These are phyloP conservation scores for Cylas formicarius DNA, from an alignment of 1,140 invertebrate species.

Conservation along the genomic window DNA sequence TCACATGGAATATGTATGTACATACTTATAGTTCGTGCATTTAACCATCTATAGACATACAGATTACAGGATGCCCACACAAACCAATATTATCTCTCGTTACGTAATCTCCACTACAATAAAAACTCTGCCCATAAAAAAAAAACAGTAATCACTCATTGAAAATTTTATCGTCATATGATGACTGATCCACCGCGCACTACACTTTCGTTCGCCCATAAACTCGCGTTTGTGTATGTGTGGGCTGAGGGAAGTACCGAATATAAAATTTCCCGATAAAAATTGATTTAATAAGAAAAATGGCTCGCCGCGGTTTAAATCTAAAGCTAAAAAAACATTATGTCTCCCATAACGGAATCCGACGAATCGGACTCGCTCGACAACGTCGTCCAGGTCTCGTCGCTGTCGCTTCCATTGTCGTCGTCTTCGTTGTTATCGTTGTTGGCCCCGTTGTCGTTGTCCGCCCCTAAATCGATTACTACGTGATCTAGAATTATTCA, in stretches of 20 bases:
- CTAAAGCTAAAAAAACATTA: background rate
- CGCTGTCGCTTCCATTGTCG: conserved; percentile 27
- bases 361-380: conserved; percentile 16
- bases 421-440: conserved; percentile 47
- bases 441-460: conserved; percentile 43
- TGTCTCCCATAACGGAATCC: conserved; percentile 5
- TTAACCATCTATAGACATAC: too few relatives aligned
- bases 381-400: conserved; percentile 18
- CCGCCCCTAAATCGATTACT: conserved; percentile 20
- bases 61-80: too few relatives aligned
- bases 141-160: background rate
- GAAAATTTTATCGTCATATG: too few relatives aligned
- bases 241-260: too few relatives aligned
- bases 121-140: background rate
- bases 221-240: too few relatives aligned
- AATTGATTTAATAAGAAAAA: background rate
- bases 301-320: background rate
- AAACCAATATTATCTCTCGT: background rate
- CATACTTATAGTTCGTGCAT: background rate
- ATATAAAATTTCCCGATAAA: too few relatives aligned
- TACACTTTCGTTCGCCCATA: too few relatives aligned
- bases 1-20: too few relatives aligned
- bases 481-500: conserved; percentile 20
- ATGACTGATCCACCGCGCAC: too few relatives aligned
- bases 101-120: background rate